Conservation (phyloP, 1,140 invertebrate species). For the Meloidogyne chitwoodi region DNA sequence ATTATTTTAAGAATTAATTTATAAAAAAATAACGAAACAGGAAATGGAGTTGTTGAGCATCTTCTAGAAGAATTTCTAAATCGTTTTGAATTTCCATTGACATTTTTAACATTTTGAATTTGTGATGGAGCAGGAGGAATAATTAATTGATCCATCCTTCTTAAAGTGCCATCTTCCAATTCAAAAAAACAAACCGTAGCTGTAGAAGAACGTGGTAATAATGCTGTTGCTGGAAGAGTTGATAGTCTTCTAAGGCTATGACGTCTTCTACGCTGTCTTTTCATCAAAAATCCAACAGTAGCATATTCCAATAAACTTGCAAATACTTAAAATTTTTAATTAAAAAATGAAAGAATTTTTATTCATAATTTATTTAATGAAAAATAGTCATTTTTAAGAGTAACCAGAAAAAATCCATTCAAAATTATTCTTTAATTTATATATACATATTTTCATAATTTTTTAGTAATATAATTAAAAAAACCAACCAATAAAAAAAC, state of each 20-base stretch:
- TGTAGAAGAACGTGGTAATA: slow-evolving; percentile 22
- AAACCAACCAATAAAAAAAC: slow-evolving; percentile 60
- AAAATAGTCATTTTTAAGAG: no score
- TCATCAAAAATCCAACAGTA: slow-evolving; percentile 56
- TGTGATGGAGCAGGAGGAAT: not conserved
- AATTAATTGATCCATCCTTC: not conserved
- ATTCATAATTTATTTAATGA: no score
- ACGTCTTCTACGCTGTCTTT: slow-evolving; percentile 38
- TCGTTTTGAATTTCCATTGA: not conserved
- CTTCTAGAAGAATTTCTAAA: not conserved
- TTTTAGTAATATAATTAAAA: no score
- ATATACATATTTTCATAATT: no score
- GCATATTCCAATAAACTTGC: slow-evolving; percentile 56
- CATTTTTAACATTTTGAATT: not conserved
- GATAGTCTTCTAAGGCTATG: not conserved
- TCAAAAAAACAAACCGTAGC: slow-evolving; percentile 50
- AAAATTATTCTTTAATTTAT: no score
- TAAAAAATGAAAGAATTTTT: not conserved
- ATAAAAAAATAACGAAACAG: not conserved
- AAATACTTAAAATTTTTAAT: slow-evolving; percentile 45
- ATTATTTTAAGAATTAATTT: not conserved
- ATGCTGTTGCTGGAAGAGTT: slow-evolving; percentile 1
- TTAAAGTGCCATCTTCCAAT: slow-evolving; percentile 33
- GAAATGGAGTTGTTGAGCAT: not conserved
- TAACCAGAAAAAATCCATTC: no score